Evolutionary conservation across 2,797 vertebrate species (phyloP).

Genomic region (Sebastes jordani): DNA sequence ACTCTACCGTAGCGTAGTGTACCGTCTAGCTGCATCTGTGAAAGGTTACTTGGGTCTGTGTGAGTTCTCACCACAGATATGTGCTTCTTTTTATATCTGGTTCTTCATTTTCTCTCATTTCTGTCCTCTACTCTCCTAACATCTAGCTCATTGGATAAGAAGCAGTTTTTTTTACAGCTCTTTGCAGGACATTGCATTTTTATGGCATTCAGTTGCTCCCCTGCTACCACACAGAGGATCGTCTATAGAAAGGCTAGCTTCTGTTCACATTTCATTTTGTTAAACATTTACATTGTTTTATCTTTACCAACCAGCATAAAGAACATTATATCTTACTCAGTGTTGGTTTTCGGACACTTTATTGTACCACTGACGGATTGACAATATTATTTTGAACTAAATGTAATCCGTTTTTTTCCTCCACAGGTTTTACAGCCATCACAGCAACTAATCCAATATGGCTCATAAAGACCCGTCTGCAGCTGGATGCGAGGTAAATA

Average conservation of each 20-base stretch:
- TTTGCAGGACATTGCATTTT: constrained; percentile 16
- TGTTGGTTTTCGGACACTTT: background rate
- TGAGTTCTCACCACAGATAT: constrained; percentile 96
- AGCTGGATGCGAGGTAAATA: constrained; percentile 93
- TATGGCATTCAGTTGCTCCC: background rate
- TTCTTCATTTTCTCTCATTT: constrained; percentile 41
- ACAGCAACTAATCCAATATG: constrained; percentile 99
- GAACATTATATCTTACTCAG: background rate
- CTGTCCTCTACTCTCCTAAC: constrained; percentile 30
- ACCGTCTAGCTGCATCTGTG: constrained; percentile 94
- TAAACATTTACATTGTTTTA: background rate
- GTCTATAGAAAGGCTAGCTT: background rate
- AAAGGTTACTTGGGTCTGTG: constrained; percentile 96
- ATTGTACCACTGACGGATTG: constrained; percentile 1
- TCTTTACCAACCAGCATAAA: constrained; percentile 24
- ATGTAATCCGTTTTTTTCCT: constrained; percentile 68
- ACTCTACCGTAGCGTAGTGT: constrained; percentile 91
- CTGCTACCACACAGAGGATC: background rate
- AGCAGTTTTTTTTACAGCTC: background rate
- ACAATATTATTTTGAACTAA: background rate
- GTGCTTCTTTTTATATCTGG: constrained; percentile 57
- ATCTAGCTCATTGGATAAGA: constrained; percentile 48
- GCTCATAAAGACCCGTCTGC: constrained; percentile 97
- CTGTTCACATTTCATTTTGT: background rate
- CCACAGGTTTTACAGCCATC: constrained; percentile 96